phyloP scores from a whole-genome alignment of 2,797 vertebrate species.

The Thaleichthys pacificus region DNA sequence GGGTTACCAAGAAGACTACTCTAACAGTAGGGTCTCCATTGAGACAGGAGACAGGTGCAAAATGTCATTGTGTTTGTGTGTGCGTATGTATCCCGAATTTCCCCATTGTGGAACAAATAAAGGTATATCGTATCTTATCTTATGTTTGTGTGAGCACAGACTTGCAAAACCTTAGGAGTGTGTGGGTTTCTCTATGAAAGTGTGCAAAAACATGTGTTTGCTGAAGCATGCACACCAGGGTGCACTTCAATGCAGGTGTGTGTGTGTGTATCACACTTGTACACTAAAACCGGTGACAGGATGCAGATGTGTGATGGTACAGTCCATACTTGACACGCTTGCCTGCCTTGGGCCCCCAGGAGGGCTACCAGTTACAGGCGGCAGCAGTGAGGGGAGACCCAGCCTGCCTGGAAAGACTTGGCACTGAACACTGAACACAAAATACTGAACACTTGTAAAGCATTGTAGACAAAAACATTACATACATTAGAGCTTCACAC shows the following conservation, averaged over 20 bases:
- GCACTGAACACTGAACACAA: neutral
- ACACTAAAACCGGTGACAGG: slow-evolving; percentile 69
- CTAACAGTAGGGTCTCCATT: slow-evolving; percentile 57
- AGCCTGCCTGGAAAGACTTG: neutral
- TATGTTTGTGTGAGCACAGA: slow-evolving; percentile 39
- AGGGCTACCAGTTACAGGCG: slow-evolving; percentile 15
- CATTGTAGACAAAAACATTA: no score
- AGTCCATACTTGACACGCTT: slow-evolving; percentile 61
- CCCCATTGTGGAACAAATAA: no score
- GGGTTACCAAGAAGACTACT: slow-evolving; percentile 24
- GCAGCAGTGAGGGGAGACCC: no score
- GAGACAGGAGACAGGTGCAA: slow-evolving; percentile 73
- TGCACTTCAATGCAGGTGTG: neutral
- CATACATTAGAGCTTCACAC: neutral
- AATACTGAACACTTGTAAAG: neutral
- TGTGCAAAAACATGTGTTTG: slow-evolving; percentile 45
- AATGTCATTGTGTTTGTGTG: slow-evolving; percentile 19
- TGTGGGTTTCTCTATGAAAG: slow-evolving; percentile 15
- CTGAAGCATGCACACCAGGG: neutral
- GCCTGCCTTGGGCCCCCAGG: slow-evolving; percentile 28
- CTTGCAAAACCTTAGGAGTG: slow-evolving; percentile 13
- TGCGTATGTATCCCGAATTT: neutral
- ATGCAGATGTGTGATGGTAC: slow-evolving; percentile 78
- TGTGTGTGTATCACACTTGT: slow-evolving; percentile 41
- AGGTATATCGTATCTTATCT: no score